Evolutionary conservation across 1,140 invertebrate species (phyloP).

Genomic region (Muscidifurax raptorellus): DNA sequence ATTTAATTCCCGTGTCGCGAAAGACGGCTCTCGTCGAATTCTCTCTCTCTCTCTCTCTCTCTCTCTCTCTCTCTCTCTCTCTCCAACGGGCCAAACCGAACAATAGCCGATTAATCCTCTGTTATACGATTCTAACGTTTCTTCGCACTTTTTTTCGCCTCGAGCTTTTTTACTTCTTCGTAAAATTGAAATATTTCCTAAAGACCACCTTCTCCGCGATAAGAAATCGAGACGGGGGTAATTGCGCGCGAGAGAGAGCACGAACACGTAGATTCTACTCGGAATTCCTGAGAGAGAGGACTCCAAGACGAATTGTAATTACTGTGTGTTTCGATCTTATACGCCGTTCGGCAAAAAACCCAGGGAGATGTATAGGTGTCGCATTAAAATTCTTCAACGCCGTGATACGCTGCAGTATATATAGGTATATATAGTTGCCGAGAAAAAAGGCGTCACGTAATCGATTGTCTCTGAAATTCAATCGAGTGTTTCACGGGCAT

Average conservation of each 20-base stretch:
- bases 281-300: background rate
- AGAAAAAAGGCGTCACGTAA: too few species aligned
- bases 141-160: background rate
- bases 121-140: background rate
- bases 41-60: background rate
- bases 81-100: background rate
- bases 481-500: too few species aligned
- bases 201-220: background rate
- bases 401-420: too few species aligned
- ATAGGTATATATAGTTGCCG: too few species aligned
- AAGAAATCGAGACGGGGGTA: constrained; percentile 6
- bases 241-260: background rate
- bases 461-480: too few species aligned
- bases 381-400: background rate
- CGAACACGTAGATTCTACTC: constrained; percentile 14
- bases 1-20: constrained; percentile 29
- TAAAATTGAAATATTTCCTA: background rate
- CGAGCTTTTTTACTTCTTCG: background rate
- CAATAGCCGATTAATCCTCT: constrained; percentile 21
- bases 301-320: constrained; percentile 24
- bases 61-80: background rate
- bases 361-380: background rate
- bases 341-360: background rate
- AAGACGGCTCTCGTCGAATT: constrained; percentile 23
- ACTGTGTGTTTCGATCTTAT: background rate